Evolutionary conservation across 2,888 invertebrate species (phyloP), one percentile per base, ranked within the genome.

Genomic region (Diarsia brunnea): DNA sequence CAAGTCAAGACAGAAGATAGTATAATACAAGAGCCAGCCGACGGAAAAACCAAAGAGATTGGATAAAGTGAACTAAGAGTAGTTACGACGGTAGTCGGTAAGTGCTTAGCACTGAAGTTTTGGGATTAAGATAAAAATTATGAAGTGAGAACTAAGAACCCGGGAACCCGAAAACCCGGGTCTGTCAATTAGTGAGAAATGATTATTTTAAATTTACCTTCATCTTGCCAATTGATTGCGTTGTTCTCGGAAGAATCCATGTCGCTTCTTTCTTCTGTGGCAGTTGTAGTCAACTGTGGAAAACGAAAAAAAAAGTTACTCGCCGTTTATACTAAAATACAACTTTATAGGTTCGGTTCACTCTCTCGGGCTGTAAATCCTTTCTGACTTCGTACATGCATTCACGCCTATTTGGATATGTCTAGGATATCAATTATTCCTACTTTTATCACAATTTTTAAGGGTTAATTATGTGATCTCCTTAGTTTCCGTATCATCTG

Each of bases 221-320:
- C 87, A 24, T 88, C 90, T 43, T 82, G 82, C 91, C 90, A 92
- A 69, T 75, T 88, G 14, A 86, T 80, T 31, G 88, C 78, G 21
- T 89, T 90, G 27, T 81, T 85, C 47, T 77, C 80, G 58, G 73
- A 11, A 58, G 87, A 83, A n/a, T 87, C 90, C 90, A 91, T 92
- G 78, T 69, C 43, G 63, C 43, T 75, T 49, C 64, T 21, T 58
- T 75, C 21, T 67, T 53, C 10, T 31, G 19, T 27, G 63, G 61
- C 51, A 24, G 5, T 66, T 55, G 75, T 45, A 38, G 51, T 58
- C 19, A 64, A 49, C 87, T 87, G 80, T 72, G 31, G 31, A 68
- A 58, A n/a, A 73, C 79, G 69, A 68, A 1, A 49, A 51, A 47
- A 21, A 7, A 11, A 12, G 1, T 58, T 31, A 77, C 14, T 27